Percentiles rank a stretch among this genome's conserved stretches.
These are phyloP conservation scores for Gephyroberyx darwinii DNA, from an alignment of 2,797 vertebrate genomes.

Conservation along the genomic window DNA sequence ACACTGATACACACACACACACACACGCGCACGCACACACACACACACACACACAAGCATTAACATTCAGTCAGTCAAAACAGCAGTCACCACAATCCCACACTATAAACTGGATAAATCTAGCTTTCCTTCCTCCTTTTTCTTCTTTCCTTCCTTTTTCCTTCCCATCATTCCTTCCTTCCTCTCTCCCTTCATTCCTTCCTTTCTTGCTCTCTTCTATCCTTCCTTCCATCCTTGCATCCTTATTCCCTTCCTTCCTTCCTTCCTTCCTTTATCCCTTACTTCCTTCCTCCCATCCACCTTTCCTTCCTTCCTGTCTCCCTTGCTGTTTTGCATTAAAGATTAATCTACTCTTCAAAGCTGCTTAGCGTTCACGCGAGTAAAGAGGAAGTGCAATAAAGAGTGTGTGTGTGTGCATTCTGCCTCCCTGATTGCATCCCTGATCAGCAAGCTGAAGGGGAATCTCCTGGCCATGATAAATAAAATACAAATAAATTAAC, in stretches of 20 bases:
- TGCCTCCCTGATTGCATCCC: too few species aligned
- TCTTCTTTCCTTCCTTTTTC: too few species aligned
- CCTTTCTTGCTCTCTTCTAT: too few species aligned
- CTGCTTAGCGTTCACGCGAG: constrained; percentile 38
- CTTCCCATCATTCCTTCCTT: too few species aligned
- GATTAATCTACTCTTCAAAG: constrained; percentile 36
- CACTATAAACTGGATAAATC: neutral
- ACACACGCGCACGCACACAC: constrained; percentile 31
- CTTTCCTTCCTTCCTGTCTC: neutral
- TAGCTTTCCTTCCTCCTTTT: too few species aligned
- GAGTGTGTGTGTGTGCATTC: neutral
- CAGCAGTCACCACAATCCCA: neutral
- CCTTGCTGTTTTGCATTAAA: neutral
- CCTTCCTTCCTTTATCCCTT: too few species aligned
- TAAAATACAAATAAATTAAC: too few species aligned
- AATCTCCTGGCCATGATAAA: too few species aligned
- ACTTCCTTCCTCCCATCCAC: neutral
- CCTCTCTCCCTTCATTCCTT: too few species aligned
- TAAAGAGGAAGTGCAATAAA: neutral
- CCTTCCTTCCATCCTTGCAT: neutral
- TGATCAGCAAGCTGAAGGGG: too few species aligned
- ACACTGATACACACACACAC: constrained; percentile 9
- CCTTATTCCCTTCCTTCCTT: neutral
- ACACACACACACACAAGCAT: neutral
- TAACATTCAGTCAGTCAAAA: neutral